Evolutionary conservation across 1,140 invertebrate genomes (phyloP), one percentile per base, ranked within the genome.

Genomic region (Homalodisca vitripennis): DNA sequence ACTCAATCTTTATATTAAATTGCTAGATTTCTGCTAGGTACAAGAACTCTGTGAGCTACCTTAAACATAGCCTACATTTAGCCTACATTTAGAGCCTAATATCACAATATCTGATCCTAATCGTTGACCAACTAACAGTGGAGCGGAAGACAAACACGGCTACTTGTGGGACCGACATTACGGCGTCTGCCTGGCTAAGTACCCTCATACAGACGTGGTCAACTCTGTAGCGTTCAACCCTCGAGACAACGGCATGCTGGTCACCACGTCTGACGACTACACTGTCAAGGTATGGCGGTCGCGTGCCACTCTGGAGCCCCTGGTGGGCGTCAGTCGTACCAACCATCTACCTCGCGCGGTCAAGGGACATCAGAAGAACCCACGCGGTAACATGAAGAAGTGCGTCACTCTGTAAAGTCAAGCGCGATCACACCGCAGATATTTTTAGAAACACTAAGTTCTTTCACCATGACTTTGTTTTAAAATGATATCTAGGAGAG

Each of bases 221-320:
- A 95, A 95, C 80, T 91, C 89, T 13, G 92, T 94, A 1, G 92
- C 92, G 17, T 94, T 96, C 74, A 94, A 94, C 82, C 91, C 92
- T 6, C 81, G 82, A 48, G 89, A 95, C 82, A 85, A 90, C 0
- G 88, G 93, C 79, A 92, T 93, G 86, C 80, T 95, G 24, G 87
- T 95, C 1, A 93, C 92, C n/a, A 91, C 90, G 12, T 94, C 92
- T 71, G 93, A 95, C 78, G 93, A 95, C 79, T 86, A 85, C 74
- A 88, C 86, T 14, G 87, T 95, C 47, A 94, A 92, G 82, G 55
- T 53, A 53, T 91, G 89, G 86, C 77, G 85, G 22, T 86, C 85
- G 68, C 79, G 80, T 65, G 76, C 80, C 3, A 80, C 81, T 47
- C 32, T 74, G 24, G 69, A 71, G 13, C 14, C 17, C n/a, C 34